These are phyloP conservation scores for Perognathus longimembris DNA, from an alignment of 2,113 vertebrate species.

Conservation along the genomic window DNA sequence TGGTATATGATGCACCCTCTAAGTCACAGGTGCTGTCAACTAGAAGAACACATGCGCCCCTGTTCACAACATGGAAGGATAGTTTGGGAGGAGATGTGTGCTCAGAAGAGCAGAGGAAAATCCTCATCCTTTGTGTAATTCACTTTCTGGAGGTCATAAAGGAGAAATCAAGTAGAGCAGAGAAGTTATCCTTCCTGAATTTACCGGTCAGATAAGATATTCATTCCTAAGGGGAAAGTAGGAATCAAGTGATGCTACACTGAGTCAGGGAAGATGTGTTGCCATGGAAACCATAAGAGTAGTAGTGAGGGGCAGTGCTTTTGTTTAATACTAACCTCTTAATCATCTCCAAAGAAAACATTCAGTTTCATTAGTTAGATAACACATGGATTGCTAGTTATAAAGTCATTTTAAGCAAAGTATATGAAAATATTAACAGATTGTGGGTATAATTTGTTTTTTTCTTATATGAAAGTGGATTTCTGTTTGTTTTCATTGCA, in stretches of 20 bases:
- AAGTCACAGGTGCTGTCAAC: too few relatives aligned
- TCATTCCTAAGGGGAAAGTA: not conserved
- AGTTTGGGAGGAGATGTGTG: not conserved
- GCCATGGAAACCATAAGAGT: not conserved
- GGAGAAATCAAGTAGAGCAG: not conserved
- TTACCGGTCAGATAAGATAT: not conserved
- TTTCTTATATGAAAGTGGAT: not conserved
- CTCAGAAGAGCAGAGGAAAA: not conserved
- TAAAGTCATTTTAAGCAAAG: not conserved
- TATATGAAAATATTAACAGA: not conserved
- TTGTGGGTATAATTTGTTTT: not conserved
- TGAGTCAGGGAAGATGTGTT: not conserved
- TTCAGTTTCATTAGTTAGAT: not conserved
- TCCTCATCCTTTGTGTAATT: not conserved
- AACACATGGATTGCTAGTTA: not conserved
- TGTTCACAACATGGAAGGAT: fast-evolving
- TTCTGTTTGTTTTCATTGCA: not conserved
- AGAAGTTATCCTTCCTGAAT: not conserved
- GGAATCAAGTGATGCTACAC: not conserved
- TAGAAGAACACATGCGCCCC: too few relatives aligned
- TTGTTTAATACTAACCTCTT: not conserved
- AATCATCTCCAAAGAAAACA: not conserved
- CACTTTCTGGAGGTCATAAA: not conserved
- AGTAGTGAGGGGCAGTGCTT: not conserved
- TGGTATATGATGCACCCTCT: not conserved